These are phyloP conservation scores for Leiothrix lutea DNA, from an alignment of 2,113 vertebrate species.

Conservation along the genomic window DNA sequence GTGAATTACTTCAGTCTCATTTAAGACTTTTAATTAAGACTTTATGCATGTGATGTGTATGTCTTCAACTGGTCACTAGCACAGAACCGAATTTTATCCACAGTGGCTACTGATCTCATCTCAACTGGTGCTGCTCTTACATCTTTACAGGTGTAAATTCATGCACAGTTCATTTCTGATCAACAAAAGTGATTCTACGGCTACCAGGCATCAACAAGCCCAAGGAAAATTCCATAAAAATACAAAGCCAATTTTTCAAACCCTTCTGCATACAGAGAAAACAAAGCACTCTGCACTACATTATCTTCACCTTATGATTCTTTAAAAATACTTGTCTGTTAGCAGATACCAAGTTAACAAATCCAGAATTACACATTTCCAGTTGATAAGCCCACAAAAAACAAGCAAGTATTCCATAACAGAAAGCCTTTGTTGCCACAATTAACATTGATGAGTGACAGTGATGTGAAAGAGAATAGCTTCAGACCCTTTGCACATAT, in stretches of 20 bases:
- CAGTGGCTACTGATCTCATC: background rate
- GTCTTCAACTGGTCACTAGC: background rate
- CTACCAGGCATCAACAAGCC: conserved; percentile 12
- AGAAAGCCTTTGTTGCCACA: conserved; percentile 13
- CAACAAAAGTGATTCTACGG: background rate
- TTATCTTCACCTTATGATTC: background rate
- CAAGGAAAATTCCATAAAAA: background rate
- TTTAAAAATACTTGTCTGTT: background rate
- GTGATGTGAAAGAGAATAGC: background rate
- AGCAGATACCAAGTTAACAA: background rate
- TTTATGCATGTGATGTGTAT: background rate
- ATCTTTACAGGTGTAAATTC: conserved; percentile 14
- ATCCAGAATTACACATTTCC: background rate
- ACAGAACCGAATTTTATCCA: background rate
- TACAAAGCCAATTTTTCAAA: background rate
- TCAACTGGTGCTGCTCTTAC: background rate
- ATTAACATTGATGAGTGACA: background rate
- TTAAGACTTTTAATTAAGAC: background rate
- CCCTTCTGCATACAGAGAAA: background rate
- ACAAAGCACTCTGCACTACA: background rate
- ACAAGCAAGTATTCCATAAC: background rate
- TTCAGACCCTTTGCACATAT: background rate
- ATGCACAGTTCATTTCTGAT: conserved; percentile 13
- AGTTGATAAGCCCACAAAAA: background rate
- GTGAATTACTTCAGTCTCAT: background rate